These are phyloP conservation scores for Pangasius mekongensis DNA, from an alignment of 2,797 vertebrate genomes.

Conservation along the genomic window DNA sequence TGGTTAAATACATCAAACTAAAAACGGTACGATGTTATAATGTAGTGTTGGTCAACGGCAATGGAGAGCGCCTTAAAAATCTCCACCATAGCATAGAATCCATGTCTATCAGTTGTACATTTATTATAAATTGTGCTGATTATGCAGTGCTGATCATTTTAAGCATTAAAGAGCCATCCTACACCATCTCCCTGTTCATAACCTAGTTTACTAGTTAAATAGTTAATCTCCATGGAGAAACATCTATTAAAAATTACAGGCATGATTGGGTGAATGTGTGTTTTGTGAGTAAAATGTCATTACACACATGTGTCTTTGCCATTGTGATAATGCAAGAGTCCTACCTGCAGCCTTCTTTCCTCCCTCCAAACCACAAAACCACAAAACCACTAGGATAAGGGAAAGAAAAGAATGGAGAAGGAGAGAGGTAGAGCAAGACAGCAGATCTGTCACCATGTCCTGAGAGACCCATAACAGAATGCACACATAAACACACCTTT, in stretches of 20 bases:
- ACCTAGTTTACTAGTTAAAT: not conserved
- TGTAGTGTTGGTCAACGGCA: not conserved
- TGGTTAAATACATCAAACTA: not conserved
- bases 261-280: not conserved
- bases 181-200: not conserved
- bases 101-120: not conserved
- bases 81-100: not conserved
- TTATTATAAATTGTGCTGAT: not conserved
- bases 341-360: slow-evolving; percentile 48
- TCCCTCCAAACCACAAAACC: slow-evolving; percentile 49
- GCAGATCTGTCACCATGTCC: slow-evolving; percentile 47
- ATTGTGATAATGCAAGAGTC: not conserved
- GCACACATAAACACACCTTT: slow-evolving; percentile 21
- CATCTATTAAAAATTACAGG: not conserved
- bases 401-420: slow-evolving; percentile 49
- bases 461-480: slow-evolving; percentile 46
- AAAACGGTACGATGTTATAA: not conserved
- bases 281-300: not conserved
- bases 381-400: slow-evolving; percentile 19
- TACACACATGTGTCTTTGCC: not conserved
- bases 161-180: too few relatives aligned
- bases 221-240: not conserved
- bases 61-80: not conserved
- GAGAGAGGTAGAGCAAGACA: slow-evolving; percentile 47
- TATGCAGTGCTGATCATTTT: not conserved